Percentiles rank a stretch among this genome's conserved stretches.
These are phyloP conservation scores for Dorcus hopei DNA, from an alignment of 2,888 invertebrate genomes.

Conservation along the genomic window DNA sequence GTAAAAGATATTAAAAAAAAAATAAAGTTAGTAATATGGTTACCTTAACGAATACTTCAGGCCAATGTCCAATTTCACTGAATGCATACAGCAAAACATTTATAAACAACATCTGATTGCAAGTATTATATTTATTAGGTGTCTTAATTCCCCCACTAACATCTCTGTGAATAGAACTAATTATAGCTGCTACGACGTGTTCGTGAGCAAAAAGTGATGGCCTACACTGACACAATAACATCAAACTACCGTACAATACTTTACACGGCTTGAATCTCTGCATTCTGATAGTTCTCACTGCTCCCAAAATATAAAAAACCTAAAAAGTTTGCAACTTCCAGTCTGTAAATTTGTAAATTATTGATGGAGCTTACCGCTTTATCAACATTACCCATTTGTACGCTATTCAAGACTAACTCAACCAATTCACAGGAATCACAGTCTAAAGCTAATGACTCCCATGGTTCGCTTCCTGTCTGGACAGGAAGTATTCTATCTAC, in stretches of 20 bases:
- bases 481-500: slow-evolving; percentile 32
- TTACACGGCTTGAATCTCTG: slow-evolving; percentile 83
- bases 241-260: slow-evolving; percentile 70
- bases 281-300: slow-evolving; percentile 74
- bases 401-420: slow-evolving; percentile 68
- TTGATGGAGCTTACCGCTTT: slow-evolving; percentile 57
- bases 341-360: not conserved
- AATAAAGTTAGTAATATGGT: too few relatives aligned
- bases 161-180: slow-evolving; percentile 79
- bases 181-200: slow-evolving; percentile 71
- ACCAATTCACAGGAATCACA: slow-evolving; percentile 78
- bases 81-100: slow-evolving; percentile 82
- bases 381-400: slow-evolving; percentile 76
- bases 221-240: slow-evolving; percentile 77
- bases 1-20: too few relatives aligned
- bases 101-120: slow-evolving; percentile 77
- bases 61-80: slow-evolving; percentile 83
- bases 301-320: slow-evolving; percentile 79
- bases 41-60: slow-evolving; percentile 86
- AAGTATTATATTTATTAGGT: slow-evolving; percentile 66
- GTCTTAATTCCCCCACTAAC: slow-evolving; percentile 66
- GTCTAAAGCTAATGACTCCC: slow-evolving; percentile 74
- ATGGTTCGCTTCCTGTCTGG: slow-evolving; percentile 53
- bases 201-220: slow-evolving; percentile 76
- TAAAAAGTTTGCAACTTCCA: slow-evolving; percentile 40